These are phyloP conservation scores for Paraescarpia echinospica DNA, from an alignment of 1,140 invertebrate species.

Conservation along the genomic window DNA sequence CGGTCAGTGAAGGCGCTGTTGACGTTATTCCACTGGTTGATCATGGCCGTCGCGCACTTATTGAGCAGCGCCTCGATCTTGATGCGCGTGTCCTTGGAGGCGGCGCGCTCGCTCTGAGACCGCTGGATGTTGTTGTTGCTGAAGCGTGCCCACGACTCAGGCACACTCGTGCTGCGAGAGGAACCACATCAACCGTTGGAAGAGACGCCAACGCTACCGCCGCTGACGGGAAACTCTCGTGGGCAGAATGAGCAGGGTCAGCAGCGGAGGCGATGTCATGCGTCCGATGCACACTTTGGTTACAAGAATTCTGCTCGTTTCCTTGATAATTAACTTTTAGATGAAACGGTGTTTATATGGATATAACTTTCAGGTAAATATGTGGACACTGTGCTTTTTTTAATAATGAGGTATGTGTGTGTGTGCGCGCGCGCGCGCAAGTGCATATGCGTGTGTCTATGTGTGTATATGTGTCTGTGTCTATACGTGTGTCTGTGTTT, in stretches of 20 bases:
- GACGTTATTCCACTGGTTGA: constrained; percentile 39
- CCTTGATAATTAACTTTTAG: neutral
- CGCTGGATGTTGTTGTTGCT: constrained; percentile 80
- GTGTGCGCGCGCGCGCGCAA: too few relatives aligned
- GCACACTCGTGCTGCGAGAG: constrained; percentile 70
- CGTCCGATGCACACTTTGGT: neutral
- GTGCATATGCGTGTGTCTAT: too few relatives aligned
- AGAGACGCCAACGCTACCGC: neutral
- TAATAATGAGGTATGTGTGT: too few relatives aligned
- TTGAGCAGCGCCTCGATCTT: constrained; percentile 23
- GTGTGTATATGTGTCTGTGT: too few relatives aligned
- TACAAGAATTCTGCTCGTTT: neutral
- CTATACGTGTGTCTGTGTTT: neutral
- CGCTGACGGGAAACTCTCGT: neutral
- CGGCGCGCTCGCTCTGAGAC: constrained; percentile 81
- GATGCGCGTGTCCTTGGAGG: constrained; percentile 75
- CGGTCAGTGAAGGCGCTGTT: constrained; percentile 55
- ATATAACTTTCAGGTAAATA: too few relatives aligned
- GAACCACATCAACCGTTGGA: neutral
- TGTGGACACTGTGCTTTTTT: too few relatives aligned
- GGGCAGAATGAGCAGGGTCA: neutral
- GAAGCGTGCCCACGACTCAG: constrained; percentile 84
- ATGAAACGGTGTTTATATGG: neutral
- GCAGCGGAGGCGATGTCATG: neutral
- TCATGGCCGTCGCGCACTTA: constrained; percentile 19